phyloP scores from a whole-genome alignment of 1,140 invertebrate genomes.

The Phymorhynchus buccinoides region DNA sequence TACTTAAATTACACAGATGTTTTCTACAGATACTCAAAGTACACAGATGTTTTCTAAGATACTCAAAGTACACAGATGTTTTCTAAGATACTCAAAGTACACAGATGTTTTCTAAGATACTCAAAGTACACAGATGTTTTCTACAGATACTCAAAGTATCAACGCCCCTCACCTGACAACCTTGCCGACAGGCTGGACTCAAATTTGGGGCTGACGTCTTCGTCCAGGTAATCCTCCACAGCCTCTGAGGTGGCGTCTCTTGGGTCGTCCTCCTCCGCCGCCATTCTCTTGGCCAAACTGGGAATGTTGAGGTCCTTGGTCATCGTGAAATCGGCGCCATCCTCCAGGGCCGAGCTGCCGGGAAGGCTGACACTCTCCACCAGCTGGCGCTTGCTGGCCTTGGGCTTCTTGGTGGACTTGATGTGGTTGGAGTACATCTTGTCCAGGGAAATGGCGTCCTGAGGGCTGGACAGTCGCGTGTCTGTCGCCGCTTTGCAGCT shows the following conservation, averaged over 20 bases:
- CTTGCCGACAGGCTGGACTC: constrained; percentile 7
- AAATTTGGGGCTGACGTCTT: constrained; percentile 15
- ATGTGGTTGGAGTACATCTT: constrained; percentile 21
- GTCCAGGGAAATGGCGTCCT: neutral
- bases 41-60: too few relatives aligned
- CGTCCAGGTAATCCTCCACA: constrained; percentile 25
- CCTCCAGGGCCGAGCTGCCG: neutral
- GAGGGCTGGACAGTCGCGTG: neutral
- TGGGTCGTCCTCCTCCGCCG: constrained; percentile 1
- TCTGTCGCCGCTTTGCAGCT: neutral
- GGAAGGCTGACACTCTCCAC: neutral
- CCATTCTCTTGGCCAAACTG: constrained; percentile 25
- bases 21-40: too few relatives aligned
- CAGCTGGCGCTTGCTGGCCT: constrained; percentile 27
- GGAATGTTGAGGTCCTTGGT: constrained; percentile 19
- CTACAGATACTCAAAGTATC: too few relatives aligned
- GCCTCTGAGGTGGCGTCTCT: constrained; percentile 22
- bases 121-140: too few relatives aligned
- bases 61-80: too few relatives aligned
- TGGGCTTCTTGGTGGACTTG: constrained; percentile 18
- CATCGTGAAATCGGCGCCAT: neutral
- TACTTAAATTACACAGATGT: too few relatives aligned
- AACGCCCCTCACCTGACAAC: constrained; percentile 2
- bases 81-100: too few relatives aligned
- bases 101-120: too few relatives aligned